A percentile compares a stretch with the other conserved stretches of the same genome.
phyloP scores from a whole-genome alignment of 2,888 invertebrate genomes.

The Papilio elwesi region DNA sequence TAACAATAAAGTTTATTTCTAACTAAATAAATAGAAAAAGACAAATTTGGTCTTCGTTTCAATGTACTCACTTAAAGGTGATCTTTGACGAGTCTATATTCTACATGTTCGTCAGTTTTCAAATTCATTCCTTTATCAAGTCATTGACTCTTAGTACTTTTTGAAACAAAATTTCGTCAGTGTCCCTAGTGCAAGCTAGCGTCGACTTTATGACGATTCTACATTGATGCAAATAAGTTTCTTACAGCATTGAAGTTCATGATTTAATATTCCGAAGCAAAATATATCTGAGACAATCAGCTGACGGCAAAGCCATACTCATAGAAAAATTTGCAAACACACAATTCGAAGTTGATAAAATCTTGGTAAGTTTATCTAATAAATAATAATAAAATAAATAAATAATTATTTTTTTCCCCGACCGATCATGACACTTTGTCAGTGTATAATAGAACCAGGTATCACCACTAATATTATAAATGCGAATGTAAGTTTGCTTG shows the following conservation, averaged over 20 bases:
- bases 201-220: not conserved
- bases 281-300: constrained; percentile 56
- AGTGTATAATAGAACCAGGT: too few relatives aligned
- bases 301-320: constrained; percentile 55
- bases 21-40: not conserved
- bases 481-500: too few relatives aligned
- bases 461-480: too few relatives aligned
- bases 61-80: too few relatives aligned
- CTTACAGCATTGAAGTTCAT: constrained; percentile 56
- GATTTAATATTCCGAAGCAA: constrained; percentile 55
- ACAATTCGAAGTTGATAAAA: constrained; percentile 51
- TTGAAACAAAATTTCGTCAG: not conserved
- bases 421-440: too few relatives aligned
- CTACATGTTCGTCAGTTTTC: not conserved
- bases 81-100: too few relatives aligned
- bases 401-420: too few relatives aligned
- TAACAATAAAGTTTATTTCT: constrained; percentile 50
- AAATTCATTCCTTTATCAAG: too few relatives aligned
- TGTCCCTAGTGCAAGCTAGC: too few relatives aligned
- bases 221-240: constrained; percentile 28
- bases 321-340: constrained; percentile 55
- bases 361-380: constrained; percentile 53
- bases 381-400: too few relatives aligned
- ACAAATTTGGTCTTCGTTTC: not conserved
- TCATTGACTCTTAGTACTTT: too few relatives aligned